These are phyloP conservation scores for Psettodes erumei DNA, from an alignment of 2,113 vertebrate genomes.

Conservation along the genomic window DNA sequence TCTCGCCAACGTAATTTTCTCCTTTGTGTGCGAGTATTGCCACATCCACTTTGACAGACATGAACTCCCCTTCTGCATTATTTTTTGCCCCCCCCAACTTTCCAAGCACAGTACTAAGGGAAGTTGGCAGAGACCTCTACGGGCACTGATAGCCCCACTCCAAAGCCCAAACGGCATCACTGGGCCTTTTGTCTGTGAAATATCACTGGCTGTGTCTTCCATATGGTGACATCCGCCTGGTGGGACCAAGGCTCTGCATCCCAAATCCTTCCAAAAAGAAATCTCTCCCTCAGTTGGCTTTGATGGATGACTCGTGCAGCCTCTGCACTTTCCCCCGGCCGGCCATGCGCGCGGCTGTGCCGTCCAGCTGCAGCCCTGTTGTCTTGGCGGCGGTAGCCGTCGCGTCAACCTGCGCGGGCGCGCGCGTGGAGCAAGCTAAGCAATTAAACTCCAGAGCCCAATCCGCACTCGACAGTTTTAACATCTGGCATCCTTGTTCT, in stretches of 20 bases:
- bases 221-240: constrained; percentile 74
- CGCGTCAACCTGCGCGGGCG: constrained; percentile 62
- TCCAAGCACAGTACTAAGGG: constrained; percentile 18
- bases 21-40: constrained; percentile 38
- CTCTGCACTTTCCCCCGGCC: constrained; percentile 63
- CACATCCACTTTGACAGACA: constrained; percentile 39
- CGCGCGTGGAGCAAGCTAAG: constrained; percentile 72
- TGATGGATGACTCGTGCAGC: constrained; percentile 76
- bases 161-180: constrained; percentile 54
- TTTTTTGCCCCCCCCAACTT: constrained; percentile 20
- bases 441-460: constrained; percentile 66
- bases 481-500: constrained; percentile 73
- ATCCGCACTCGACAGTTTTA: constrained; percentile 63
- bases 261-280: constrained; percentile 46
- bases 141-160: constrained; percentile 30
- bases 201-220: constrained; percentile 46
- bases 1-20: constrained; percentile 18
- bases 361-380: constrained; percentile 62
- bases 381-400: constrained; percentile 58
- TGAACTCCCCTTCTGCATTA: constrained; percentile 31
- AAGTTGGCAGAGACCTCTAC: constrained; percentile 10
- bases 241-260: constrained; percentile 53
- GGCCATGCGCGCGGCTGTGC: constrained; percentile 20
- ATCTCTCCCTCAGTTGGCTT: constrained; percentile 58
- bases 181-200: constrained; percentile 62